Percentiles rank a stretch among this genome's conserved stretches.
Evolutionary conservation across 2,888 invertebrate species (phyloP).

Genomic region (Scelioninae gen. 1): DNA sequence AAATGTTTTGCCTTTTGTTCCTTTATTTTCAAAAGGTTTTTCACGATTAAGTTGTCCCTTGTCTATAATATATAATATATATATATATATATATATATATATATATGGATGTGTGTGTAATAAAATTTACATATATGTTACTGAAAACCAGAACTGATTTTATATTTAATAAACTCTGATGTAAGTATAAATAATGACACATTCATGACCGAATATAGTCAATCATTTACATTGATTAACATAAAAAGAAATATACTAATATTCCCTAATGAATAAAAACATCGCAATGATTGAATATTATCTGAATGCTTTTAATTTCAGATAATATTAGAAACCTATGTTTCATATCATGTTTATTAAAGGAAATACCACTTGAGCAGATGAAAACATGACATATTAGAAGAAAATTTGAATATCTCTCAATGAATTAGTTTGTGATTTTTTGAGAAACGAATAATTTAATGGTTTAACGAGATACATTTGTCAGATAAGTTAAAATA

Average conservation of each 20-base stretch:
- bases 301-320: not conserved
- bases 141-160: not conserved
- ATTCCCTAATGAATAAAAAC: too few relatives aligned
- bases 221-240: not conserved
- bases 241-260: not conserved
- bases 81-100: too few relatives aligned
- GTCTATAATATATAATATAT: slow-evolving; percentile 5
- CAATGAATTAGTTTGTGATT: slow-evolving; percentile 22
- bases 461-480: slow-evolving; percentile 48
- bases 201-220: not conserved
- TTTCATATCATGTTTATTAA: slow-evolving; percentile 40
- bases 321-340: not conserved
- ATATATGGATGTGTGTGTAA: too few relatives aligned
- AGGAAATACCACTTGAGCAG: slow-evolving; percentile 30
- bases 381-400: slow-evolving; percentile 17
- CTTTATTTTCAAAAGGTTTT: not conserved
- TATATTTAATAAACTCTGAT: not conserved
- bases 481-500: slow-evolving; percentile 58
- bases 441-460: slow-evolving; percentile 39
- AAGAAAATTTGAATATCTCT: slow-evolving; percentile 39
- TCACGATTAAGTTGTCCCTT: too few relatives aligned
- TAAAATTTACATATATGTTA: too few relatives aligned
- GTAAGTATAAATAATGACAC: not conserved
- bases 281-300: not conserved
- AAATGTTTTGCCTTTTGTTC: not conserved